A percentile compares a stretch with the other conserved stretches of the same genome.
Evolutionary conservation across 2,113 vertebrate species (phyloP).

Genomic region (Gobiocypris rarus): DNA sequence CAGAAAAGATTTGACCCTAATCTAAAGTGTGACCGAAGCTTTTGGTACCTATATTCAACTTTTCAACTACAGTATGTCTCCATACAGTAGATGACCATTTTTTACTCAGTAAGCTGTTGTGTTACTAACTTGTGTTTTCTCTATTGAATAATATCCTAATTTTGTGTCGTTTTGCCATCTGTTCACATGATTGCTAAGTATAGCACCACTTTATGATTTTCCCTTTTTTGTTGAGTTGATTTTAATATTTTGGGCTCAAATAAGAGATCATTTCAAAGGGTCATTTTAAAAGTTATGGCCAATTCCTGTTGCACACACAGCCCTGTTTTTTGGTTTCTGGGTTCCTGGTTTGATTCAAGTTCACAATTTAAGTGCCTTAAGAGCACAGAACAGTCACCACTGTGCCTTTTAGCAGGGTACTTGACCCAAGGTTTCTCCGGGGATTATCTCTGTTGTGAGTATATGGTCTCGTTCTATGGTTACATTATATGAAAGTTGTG

Average conservation of each 20-base stretch:
- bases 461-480: not conserved
- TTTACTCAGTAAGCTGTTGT: no score
- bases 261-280: not conserved
- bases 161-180: not conserved
- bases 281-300: not conserved
- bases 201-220: no score
- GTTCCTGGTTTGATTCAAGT: not conserved
- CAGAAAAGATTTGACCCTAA: no score
- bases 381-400: not conserved
- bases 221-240: no score
- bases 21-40: no score
- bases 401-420: not conserved
- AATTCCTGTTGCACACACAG: not conserved
- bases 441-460: not conserved
- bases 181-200: no score
- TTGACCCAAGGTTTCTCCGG: not conserved
- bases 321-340: not conserved
- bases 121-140: no score
- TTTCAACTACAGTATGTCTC: no score
- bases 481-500: not conserved
- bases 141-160: no score
- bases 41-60: no score
- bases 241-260: no score
- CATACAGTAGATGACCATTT: no score
- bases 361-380: not conserved